Base-by-base conservation (phyloP, 2,113 vertebrate species). In the Lipophrys pholis region DNA sequence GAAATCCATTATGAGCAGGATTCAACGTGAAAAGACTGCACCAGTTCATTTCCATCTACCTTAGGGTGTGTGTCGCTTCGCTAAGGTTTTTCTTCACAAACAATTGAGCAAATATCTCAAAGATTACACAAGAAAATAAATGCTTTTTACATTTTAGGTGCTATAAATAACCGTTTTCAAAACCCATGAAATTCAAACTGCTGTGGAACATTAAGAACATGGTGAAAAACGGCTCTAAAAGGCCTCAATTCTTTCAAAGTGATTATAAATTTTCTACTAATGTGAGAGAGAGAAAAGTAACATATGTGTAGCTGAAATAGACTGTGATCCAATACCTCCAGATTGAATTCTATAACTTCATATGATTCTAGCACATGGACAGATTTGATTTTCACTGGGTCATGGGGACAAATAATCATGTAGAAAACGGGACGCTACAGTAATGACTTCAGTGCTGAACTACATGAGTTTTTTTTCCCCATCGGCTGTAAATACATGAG, bases 331-430 rank as follows among this genome's bases (percentile, higher is more conserved):
- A 30, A 30, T 30, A 30, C 21, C 21, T 30, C 21, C 2, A 30
- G 21, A 4, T 30, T 30, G 21, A 30, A 4, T 30, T 30, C 21
- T 2, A 30, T 2, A 30, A 30, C 21, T 30, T 30, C 21, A 30
- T 30, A 2, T 4, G 21, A 30, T 30, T 30, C 21, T 4, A 30
- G 21, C 21, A 30, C 21, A 30, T 30, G 21, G 21, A 30, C 21
- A 30, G 4, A 30, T 30, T 30, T 68, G 66, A 72, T 73, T 58
- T 82, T 60, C 73, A 76, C 49, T 41, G 53, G 45, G 62, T 36
- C 35, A 15, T 16, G 0, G 12, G 40, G 65, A 12, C 11, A 56
- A 62, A 76, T 52, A 55, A 60, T 48, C 40, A 75, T 52, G 50
- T 50, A 60, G 45, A 60, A 52, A 75, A 65, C 65, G 58, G 12